These are phyloP conservation scores for Masnerella sp. DNA, from an alignment of 2,888 invertebrate species.

Conservation along the genomic window DNA sequence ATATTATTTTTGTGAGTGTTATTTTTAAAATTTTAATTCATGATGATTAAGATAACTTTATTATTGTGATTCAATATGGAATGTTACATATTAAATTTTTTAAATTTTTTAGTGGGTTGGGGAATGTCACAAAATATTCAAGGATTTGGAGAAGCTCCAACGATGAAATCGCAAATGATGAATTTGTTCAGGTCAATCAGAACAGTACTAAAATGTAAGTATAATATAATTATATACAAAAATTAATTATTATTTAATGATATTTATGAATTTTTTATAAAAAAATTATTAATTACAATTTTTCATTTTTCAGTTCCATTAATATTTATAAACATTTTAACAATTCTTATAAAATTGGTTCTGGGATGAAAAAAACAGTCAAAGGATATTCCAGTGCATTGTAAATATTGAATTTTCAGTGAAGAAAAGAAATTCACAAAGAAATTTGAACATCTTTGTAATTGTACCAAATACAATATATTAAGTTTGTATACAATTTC, in stretches of 20 bases:
- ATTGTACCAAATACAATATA: slow-evolving; percentile 3
- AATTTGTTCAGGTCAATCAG: slow-evolving; percentile 95
- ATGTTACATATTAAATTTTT: neutral
- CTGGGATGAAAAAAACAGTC: slow-evolving; percentile 82
- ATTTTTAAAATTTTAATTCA: neutral
- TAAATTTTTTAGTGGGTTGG: slow-evolving; percentile 88
- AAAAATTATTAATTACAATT: neutral
- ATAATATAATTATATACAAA: slow-evolving; percentile 11
- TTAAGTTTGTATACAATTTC: slow-evolving; percentile 26
- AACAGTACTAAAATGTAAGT: slow-evolving; percentile 98
- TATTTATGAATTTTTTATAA: neutral
- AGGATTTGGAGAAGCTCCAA: slow-evolving; percentile 92
- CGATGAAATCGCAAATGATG: slow-evolving; percentile 91
- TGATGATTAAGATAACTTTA: no score
- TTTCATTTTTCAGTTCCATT: slow-evolving; percentile 89
- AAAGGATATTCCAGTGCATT: slow-evolving; percentile 11
- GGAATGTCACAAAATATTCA: slow-evolving; percentile 86
- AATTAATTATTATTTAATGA: neutral
- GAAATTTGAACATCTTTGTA: neutral
- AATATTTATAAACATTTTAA: slow-evolving; percentile 92
- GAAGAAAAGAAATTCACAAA: neutral
- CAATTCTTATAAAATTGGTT: slow-evolving; percentile 91
- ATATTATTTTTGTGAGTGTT: neutral
- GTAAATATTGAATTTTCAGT: slow-evolving; percentile 22
- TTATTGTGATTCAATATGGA: neutral